These are phyloP conservation scores for Chironomus tentans DNA, from an alignment of 2,888 invertebrate genomes.

Conservation along the genomic window DNA sequence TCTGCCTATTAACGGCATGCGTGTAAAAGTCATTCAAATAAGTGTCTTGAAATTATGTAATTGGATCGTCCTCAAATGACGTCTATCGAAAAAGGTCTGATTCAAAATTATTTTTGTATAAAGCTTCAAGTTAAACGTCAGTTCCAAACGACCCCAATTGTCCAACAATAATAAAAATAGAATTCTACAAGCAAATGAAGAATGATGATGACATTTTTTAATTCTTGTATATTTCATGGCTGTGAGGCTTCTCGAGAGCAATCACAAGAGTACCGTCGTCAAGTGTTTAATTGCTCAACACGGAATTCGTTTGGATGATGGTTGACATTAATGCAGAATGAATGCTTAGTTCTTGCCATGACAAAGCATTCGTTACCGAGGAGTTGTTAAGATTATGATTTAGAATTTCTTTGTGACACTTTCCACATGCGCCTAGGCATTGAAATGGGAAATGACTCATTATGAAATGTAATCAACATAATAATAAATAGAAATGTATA, in stretches of 20 bases:
- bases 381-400: neutral
- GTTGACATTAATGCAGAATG: neutral
- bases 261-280: neutral
- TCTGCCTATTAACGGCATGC: neutral
- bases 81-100: no score
- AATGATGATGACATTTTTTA: slow-evolving; percentile 20
- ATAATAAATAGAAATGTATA: neutral
- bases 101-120: no score
- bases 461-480: neutral
- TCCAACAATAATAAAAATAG: neutral
- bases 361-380: neutral
- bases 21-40: neutral
- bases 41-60: slow-evolving; percentile 3
- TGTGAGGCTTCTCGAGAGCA: neutral
- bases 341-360: neutral
- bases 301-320: neutral
- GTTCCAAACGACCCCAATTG: no score
- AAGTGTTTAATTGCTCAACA: slow-evolving; percentile 19
- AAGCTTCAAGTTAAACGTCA: neutral
- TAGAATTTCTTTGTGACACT: neutral
- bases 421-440: neutral
- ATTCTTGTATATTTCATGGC: neutral
- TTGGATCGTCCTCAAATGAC: neutral
- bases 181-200: neutral
- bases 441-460: neutral